Conservation (phyloP, 2,113 vertebrate genomes). For the Lophius piscatorius region DNA sequence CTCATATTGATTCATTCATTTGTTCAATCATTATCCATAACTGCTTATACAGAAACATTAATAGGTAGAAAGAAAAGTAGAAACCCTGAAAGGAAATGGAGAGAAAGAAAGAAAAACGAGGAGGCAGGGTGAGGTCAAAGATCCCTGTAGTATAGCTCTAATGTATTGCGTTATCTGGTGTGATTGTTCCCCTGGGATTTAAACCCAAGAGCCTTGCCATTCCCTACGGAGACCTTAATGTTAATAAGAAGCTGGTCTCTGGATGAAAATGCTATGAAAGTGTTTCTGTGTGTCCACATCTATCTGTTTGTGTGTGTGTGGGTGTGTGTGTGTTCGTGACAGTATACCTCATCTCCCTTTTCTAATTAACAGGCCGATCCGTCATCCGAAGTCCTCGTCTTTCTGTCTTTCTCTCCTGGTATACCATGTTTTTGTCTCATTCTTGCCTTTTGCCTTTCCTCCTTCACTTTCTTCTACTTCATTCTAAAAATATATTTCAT, state of each 20-base stretch:
- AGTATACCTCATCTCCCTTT: conserved; percentile 65
- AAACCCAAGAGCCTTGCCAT: conserved; percentile 66
- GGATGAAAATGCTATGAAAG: conserved; percentile 67
- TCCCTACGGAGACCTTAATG: conserved; percentile 71
- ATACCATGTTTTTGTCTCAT: conserved; percentile 29
- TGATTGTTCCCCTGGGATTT: conserved; percentile 66
- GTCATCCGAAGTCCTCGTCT: conserved; percentile 59
- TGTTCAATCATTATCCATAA: too few species aligned
- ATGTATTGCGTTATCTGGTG: conserved; percentile 54
- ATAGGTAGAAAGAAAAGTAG: background rate
- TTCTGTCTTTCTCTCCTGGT: conserved; percentile 38
- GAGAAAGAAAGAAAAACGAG: background rate
- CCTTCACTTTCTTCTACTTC: conserved; percentile 22
- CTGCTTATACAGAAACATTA: background rate
- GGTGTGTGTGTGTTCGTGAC: conserved; percentile 41
- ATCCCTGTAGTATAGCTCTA: conserved; percentile 17
- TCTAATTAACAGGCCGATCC: conserved; percentile 78
- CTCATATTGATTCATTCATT: too few species aligned
- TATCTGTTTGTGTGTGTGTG: conserved; percentile 16
- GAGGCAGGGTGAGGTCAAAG: conserved; percentile 42
- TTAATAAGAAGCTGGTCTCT: conserved; percentile 75
- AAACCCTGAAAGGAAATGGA: background rate
- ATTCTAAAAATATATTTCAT: conserved; percentile 24
- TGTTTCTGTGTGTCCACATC: conserved; percentile 53
- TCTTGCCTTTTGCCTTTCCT: conserved; percentile 30